These are phyloP conservation scores for Pangasius krempfi DNA, from an alignment of 2,797 vertebrate species.

Conservation along the genomic window DNA sequence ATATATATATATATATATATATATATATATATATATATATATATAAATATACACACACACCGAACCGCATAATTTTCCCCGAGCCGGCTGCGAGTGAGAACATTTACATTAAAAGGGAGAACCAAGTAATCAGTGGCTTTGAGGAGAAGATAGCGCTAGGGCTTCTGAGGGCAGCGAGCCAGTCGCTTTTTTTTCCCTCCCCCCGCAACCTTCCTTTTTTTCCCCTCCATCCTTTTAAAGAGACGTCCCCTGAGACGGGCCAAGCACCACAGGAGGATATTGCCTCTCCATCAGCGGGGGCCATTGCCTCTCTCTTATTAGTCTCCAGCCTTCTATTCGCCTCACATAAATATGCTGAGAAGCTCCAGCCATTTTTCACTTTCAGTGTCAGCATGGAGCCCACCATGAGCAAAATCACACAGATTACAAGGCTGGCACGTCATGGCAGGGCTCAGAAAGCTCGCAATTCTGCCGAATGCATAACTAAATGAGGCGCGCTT, in stretches of 20 bases:
- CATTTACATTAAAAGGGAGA: constrained; percentile 51
- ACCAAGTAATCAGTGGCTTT: constrained; percentile 54
- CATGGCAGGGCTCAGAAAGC: constrained; percentile 10
- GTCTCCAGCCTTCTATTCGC: constrained; percentile 49
- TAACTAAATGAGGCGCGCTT: constrained; percentile 43
- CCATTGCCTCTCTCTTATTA: constrained; percentile 55
- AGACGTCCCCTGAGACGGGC: constrained; percentile 53
- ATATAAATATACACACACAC: too few species aligned
- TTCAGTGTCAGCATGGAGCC: constrained; percentile 45
- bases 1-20: too few species aligned
- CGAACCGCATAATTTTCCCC: constrained; percentile 17
- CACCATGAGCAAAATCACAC: constrained; percentile 41
- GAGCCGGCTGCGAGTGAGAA: constrained; percentile 31
- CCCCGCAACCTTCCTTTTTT: constrained; percentile 1
- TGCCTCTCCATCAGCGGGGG: constrained; percentile 52
- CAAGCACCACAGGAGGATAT: constrained; percentile 52
- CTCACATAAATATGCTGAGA: constrained; percentile 53
- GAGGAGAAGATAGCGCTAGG: constrained; percentile 51
- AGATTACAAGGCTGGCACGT: constrained; percentile 43
- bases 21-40: too few species aligned
- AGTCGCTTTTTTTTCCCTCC: constrained; percentile 3
- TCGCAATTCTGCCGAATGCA: constrained; percentile 19
- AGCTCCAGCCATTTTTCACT: constrained; percentile 53
- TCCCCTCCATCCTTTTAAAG: constrained; percentile 46
- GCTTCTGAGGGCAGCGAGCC: constrained; percentile 50